Evolutionary conservation across 2,888 invertebrate species (phyloP), one percentile per base, ranked within the genome.

Genomic region (Dioctria rufipes): DNA sequence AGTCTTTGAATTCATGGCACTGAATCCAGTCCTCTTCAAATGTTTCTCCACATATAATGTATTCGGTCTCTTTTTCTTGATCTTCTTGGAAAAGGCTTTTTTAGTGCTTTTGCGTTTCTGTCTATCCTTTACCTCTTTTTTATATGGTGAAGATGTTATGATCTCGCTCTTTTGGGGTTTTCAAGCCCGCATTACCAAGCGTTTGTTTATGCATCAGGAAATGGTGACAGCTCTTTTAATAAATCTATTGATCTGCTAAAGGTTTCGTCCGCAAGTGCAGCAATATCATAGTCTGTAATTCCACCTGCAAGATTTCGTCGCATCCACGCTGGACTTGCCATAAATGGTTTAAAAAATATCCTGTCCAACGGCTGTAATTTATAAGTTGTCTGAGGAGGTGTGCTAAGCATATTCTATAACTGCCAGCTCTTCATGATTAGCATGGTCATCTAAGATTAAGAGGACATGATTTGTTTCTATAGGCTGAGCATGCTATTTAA

Each of bases 271-370:
- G 54, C 54, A 13, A 58, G 60, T 60, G 60, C 40, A 25, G 25
- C 39, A 40, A 77, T 77, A n/a, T 77, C 77, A 60, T 77, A 60
- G 25, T 46, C 77, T n/a, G 60, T 58, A 39, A 77, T 60, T 60
- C 60, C 9, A 77, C 60, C 3, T 11, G 11, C 77, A 42, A 60
- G 60, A 60, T 60, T 77, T 42, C 42, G 42, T 60, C 77, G 11
- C 58, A 58, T 58, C 61, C 77, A 73, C 25, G 42, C n/a, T 73
- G 51, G 13, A 54, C 73, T 54, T 73, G 46, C 46, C 4, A 46
- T 60, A 60, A 54, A 54, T 4, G 61, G 77, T 42, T 58, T 77
- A 9, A 77, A 60, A 60, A 77, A 77, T 3, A 13, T 60, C 39
- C 77, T 40, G 37, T 77, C 60, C 40, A 77, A 46, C 8, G 46